These are phyloP conservation scores for Rhabdomys pumilio DNA, from an alignment of 2,797 vertebrate species.

Conservation along the genomic window DNA sequence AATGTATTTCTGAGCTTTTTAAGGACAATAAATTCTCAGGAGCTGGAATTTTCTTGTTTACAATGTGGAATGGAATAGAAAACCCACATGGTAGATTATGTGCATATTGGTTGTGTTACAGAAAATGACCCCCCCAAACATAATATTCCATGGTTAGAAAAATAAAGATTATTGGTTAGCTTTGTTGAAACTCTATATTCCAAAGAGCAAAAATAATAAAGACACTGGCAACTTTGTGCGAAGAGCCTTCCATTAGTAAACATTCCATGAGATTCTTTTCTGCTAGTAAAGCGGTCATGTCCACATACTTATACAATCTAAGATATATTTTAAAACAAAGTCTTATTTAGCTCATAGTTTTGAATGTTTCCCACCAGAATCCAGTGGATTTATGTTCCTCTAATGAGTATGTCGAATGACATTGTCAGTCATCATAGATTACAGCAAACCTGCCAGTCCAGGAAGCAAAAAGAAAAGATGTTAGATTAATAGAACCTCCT, in stretches of 20 bases:
- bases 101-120: neutral
- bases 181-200: no score
- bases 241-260: neutral
- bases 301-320: neutral
- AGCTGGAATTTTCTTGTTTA: neutral
- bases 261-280: neutral
- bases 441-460: neutral
- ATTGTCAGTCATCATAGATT: neutral
- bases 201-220: neutral
- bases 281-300: neutral
- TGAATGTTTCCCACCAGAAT: neutral
- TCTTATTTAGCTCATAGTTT: neutral
- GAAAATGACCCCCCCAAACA: no score
- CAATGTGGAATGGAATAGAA: neutral
- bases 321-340: neutral
- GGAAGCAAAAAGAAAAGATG: no score
- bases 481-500: no score
- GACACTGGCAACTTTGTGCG: no score
- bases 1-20: neutral
- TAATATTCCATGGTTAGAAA: neutral
- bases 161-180: neutral
- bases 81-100: rapidly evolving
- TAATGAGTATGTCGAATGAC: neutral
- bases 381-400: neutral
- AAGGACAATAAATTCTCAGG: neutral